Evolutionary conservation across 2,797 vertebrate genomes (phyloP), one percentile per base, ranked within the genome.

Genomic region (Scarus forsteni): DNA sequence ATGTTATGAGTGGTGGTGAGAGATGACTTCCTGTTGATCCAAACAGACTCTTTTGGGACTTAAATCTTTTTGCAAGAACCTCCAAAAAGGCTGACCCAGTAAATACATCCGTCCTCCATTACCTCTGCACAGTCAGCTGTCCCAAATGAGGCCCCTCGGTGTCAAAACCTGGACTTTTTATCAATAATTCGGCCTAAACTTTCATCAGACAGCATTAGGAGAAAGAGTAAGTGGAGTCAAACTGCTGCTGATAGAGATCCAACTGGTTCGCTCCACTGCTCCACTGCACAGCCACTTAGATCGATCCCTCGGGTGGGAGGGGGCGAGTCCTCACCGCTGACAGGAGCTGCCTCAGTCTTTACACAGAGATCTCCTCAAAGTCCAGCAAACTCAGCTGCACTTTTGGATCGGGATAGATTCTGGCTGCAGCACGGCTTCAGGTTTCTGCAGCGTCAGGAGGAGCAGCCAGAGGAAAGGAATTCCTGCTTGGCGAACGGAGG

Each of bases 391-490:
- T 81, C 66, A 79, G 75, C 65, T 75, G 80, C 65, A 52, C 77
- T 76, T 85, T 63, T 87, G 66, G 74, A 84, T 62, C 60, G 48
- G 62, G 66, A 56, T 66, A 57, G 34, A 5, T 68, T 61, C 51
- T 65, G 62, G 73, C 64, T 16, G 59, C 34, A 79, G 67, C 55
- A 64, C 7, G 13, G 75, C 61, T 52, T 85, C 62, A 74, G 48
- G 77, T 87, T 87, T 86, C 85, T 85, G 80, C 85, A 61, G 72
- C 52, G 81, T 91, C 86, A 87, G 88, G 84, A 27, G 88, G 84
- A 88, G 85, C 60, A 83, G 88, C 81, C 73, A 73, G 78, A 56
- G 76, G 70, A 84, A 81, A 85, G 72, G 81, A 87, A 89, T 85
- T 85, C 79, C 71, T 77, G 60, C 64, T 72, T 84, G 71, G 83